Evolutionary conservation across 2,888 invertebrate species (phyloP).

Genomic region (Ferrisia virgata): DNA sequence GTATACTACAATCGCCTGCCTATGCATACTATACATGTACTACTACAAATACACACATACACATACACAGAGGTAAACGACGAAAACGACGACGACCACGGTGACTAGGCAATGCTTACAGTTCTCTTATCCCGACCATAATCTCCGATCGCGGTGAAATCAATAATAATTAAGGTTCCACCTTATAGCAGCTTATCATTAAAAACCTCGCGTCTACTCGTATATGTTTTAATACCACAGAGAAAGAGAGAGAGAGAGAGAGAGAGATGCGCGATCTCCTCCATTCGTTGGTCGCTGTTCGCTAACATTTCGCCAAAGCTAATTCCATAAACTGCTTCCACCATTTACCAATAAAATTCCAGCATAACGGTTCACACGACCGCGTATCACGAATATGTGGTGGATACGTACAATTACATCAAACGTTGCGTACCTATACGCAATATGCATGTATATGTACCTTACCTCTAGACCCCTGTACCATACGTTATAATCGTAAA

Average conservation of each 20-base stretch:
- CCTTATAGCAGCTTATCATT: conserved; percentile 11
- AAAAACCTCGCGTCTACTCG: not conserved
- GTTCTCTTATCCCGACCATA: not conserved
- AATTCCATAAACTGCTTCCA: conserved; percentile 15
- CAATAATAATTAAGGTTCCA: conserved; percentile 31
- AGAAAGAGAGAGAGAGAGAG: too few relatives aligned
- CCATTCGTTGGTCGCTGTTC: not conserved
- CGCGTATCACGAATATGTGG: not conserved
- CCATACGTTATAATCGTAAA: not conserved
- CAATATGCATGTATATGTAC: not conserved
- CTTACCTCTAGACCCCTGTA: too few relatives aligned
- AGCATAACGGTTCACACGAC: conserved; percentile 4
- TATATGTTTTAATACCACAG: conserved; percentile 3
- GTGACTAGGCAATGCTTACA: not conserved
- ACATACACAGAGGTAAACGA: not conserved
- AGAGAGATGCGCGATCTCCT: too few relatives aligned
- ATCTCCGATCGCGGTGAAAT: conserved; percentile 9
- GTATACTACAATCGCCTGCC: not conserved
- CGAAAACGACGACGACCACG: too few relatives aligned
- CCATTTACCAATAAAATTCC: conserved; percentile 9
- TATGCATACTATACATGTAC: too few relatives aligned
- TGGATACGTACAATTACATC: not conserved
- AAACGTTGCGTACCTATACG: not conserved
- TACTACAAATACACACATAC: too few relatives aligned
- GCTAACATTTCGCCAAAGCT: not conserved